A percentile compares a stretch with the other conserved stretches of the same genome.
Evolutionary conservation across 2,888 invertebrate species (phyloP).

Genomic region (Lasiommata megera): DNA sequence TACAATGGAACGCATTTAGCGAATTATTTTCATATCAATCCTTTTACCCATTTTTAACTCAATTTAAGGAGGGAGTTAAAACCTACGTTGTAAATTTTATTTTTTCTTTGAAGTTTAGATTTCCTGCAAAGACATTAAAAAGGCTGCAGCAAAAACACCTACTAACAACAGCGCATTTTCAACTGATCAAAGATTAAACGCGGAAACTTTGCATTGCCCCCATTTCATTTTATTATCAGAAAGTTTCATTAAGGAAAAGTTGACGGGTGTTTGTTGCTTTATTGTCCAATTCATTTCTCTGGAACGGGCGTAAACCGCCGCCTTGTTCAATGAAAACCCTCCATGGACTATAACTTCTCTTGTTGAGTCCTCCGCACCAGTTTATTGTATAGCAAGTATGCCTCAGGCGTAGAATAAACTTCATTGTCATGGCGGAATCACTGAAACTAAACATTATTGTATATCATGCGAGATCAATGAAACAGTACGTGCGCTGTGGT

Average conservation of each 20-base stretch:
- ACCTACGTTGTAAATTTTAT: not conserved
- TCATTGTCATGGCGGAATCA: not conserved
- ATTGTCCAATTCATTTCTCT: slow-evolving; percentile 67
- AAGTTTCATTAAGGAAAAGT: slow-evolving; percentile 63
- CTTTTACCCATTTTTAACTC: not conserved
- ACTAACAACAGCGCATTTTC: slow-evolving; percentile 40
- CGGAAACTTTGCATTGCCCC: slow-evolving; percentile 50
- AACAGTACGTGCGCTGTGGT: too few species aligned
- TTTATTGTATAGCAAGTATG: slow-evolving; percentile 67
- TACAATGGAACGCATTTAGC: too few species aligned
- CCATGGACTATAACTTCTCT: slow-evolving; percentile 48
- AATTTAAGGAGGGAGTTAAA: not conserved
- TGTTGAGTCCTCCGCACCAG: slow-evolving; percentile 48
- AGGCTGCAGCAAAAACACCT: not conserved
- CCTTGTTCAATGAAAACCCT: slow-evolving; percentile 61
- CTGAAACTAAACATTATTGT: not conserved
- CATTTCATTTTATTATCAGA: slow-evolving; percentile 61
- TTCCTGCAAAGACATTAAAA: slow-evolving; percentile 7
- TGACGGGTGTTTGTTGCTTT: slow-evolving; percentile 61
- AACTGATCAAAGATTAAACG: slow-evolving; percentile 61
- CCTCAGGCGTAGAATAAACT: slow-evolving; percentile 32
- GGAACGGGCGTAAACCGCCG: slow-evolving; percentile 51
- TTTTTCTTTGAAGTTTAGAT: not conserved
- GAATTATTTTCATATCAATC: too few species aligned
- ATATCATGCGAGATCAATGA: too few species aligned